Percentiles rank a stretch among this genome's conserved stretches.
Conservation (phyloP, 2,113 vertebrate genomes). For the Notarius lentiginosus region DNA sequence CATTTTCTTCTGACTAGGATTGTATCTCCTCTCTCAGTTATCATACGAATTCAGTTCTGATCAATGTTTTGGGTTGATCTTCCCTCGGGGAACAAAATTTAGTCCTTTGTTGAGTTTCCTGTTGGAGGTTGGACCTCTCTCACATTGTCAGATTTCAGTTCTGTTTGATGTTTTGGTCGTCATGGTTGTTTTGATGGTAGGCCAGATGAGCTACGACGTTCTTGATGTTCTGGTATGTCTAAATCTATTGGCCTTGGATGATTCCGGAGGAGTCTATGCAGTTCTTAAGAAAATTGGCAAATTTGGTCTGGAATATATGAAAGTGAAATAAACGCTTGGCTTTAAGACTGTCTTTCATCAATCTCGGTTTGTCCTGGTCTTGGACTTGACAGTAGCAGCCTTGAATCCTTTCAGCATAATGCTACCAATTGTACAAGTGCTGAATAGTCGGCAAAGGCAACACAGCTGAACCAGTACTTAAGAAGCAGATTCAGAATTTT, state of each 20-base stretch:
- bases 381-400: not conserved
- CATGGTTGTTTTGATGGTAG: no score
- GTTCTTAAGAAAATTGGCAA: not conserved
- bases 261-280: not conserved
- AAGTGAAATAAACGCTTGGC: not conserved
- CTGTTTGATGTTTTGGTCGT: no score
- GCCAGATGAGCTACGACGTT: no score
- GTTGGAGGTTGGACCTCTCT: no score
- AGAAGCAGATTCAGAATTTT: not conserved
- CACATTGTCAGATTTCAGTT: no score
- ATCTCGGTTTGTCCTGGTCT: not conserved
- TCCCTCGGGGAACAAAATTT: no score
- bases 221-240: not conserved
- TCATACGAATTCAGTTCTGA: no score
- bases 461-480: not conserved
- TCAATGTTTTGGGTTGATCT: no score
- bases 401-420: not conserved
- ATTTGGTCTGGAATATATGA: not conserved
- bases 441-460: not conserved
- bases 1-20: no score
- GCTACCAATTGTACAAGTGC: not conserved
- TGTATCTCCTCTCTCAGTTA: no score
- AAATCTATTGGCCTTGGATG: not conserved
- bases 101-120: no score
- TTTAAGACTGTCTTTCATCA: not conserved